Conservation (phyloP, 2,797 vertebrate genomes). For the Phataginus tetradactyla region DNA sequence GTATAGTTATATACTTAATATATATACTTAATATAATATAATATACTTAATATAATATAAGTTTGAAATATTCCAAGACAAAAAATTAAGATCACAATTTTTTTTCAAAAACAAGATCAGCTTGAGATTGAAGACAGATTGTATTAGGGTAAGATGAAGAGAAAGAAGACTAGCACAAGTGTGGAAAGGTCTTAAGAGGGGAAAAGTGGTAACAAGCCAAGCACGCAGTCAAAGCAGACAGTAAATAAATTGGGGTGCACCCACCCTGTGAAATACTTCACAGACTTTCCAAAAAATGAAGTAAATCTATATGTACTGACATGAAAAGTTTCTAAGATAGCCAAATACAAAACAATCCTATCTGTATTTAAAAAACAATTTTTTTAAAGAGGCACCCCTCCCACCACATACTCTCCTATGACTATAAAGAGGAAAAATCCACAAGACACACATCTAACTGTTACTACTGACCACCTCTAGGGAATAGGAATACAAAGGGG, state of each 20-base stretch:
- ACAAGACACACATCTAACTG: not conserved
- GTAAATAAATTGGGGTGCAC: not conserved
- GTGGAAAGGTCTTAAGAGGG: not conserved
- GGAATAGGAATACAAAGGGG: not conserved
- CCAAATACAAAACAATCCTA: not conserved
- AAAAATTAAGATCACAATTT: not conserved
- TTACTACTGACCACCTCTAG: slow-evolving; percentile 5
- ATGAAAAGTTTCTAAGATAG: not conserved
- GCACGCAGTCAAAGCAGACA: not conserved
- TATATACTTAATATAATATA: too few species aligned
- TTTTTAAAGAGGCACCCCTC: not conserved
- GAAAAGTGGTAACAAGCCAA: not conserved
- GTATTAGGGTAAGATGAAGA: not conserved
- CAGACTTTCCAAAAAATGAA: not conserved
- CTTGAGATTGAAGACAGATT: not conserved
- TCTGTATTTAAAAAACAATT: not conserved
- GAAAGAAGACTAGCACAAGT: not conserved
- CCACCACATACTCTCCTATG: not conserved
- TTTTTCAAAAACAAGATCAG: not conserved
- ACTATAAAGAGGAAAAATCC: not conserved
- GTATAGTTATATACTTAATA: too few species aligned
- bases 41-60: too few species aligned
- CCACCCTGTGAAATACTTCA: not conserved
- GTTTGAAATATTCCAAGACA: slow-evolving; percentile 34
- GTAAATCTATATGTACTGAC: not conserved